These are phyloP conservation scores for Lottia scabra DNA, from an alignment of 2,888 invertebrate genomes.

Conservation along the genomic window DNA sequence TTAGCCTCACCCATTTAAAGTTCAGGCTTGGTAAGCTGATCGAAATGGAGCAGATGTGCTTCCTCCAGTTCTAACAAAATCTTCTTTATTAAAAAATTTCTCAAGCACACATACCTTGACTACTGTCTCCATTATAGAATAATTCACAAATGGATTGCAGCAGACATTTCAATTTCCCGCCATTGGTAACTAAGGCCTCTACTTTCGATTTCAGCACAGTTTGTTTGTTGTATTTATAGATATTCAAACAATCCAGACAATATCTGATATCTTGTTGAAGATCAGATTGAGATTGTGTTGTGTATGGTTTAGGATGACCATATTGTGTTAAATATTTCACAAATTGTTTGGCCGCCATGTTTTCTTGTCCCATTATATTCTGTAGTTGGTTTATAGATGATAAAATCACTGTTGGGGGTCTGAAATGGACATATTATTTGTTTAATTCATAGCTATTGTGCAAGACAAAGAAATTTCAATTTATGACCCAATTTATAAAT, in stretches of 20 bases:
- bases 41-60: too few species aligned
- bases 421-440: too few species aligned
- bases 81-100: too few species aligned
- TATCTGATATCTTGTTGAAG: constrained; percentile 20
- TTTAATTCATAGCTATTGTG: too few species aligned
- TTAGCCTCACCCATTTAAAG: too few species aligned
- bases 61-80: too few species aligned
- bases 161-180: neutral
- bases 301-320: constrained; percentile 53
- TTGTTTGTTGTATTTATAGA: constrained; percentile 28
- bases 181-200: constrained; percentile 27
- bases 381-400: constrained; percentile 31
- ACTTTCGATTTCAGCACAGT: constrained; percentile 32
- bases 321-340: constrained; percentile 41
- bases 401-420: neutral
- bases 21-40: too few species aligned
- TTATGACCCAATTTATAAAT: too few species aligned
- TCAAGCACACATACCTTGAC: too few species aligned
- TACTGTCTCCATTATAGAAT: too few species aligned
- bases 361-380: constrained; percentile 42
- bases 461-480: too few species aligned
- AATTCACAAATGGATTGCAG: neutral
- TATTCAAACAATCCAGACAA: constrained; percentile 24
- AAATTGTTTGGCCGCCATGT: constrained; percentile 39
- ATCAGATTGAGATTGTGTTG: constrained; percentile 33